Conservation (phyloP, 2,113 vertebrate genomes). For the Platysternon megacephalum region DNA sequence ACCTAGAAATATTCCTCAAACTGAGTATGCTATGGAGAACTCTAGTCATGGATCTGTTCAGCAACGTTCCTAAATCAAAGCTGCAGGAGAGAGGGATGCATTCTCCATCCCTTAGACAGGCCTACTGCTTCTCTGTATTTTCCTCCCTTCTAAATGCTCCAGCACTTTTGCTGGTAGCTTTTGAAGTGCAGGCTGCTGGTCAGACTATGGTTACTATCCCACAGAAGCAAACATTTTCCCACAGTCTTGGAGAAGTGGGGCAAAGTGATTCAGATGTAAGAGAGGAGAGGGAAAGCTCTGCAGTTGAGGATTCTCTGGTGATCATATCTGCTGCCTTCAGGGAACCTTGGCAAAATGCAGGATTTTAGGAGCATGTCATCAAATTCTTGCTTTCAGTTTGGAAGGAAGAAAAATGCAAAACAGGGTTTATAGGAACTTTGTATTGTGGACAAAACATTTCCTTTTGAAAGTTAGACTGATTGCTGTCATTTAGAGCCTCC, state of each 20-base stretch:
- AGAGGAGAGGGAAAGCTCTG: neutral
- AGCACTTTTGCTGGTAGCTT: neutral
- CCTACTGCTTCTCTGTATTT: neutral
- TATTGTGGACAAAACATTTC: neutral
- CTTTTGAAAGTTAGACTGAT: neutral
- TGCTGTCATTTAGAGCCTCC: neutral
- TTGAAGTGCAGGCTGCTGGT: neutral
- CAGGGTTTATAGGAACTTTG: neutral
- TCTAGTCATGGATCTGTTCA: neutral
- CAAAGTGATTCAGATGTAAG: slow-evolving; percentile 13
- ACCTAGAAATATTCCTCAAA: neutral
- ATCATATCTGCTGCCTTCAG: neutral
- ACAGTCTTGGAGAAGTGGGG: neutral
- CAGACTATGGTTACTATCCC: neutral
- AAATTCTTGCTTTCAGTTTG: neutral
- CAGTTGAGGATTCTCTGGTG: slow-evolving; percentile 11
- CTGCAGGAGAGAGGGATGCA: neutral
- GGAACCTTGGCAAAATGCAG: neutral
- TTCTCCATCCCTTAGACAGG: neutral
- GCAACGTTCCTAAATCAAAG: neutral
- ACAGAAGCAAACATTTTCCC: slow-evolving; percentile 31
- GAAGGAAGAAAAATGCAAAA: neutral
- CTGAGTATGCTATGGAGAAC: neutral
- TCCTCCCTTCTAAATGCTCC: neutral
- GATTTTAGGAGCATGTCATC: neutral